Percentiles rank a stretch among this genome's conserved stretches.
Evolutionary conservation across 2,888 invertebrate species (phyloP).

Genomic region (Elmis aenea): DNA sequence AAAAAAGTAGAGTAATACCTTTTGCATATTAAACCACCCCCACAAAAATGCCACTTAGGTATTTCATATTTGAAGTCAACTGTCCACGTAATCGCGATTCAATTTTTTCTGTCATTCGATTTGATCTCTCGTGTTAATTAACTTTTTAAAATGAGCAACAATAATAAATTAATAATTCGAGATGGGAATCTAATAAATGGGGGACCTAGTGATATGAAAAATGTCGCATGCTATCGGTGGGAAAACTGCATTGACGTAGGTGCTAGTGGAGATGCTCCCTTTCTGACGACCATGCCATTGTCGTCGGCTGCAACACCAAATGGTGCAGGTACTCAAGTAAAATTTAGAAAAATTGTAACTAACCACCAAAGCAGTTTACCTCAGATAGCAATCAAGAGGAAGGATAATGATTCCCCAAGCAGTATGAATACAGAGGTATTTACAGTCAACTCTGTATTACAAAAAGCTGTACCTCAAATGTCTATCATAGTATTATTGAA

Average conservation of each 20-base stretch:
- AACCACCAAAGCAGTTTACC: slow-evolving; percentile 28
- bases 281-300: neutral
- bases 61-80: too few relatives aligned
- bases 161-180: slow-evolving; percentile 23
- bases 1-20: too few relatives aligned
- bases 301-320: neutral
- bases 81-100: too few relatives aligned
- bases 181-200: slow-evolving; percentile 14
- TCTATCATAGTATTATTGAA: too few relatives aligned
- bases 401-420: slow-evolving; percentile 32
- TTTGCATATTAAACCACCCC: too few relatives aligned
- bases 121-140: slow-evolving; percentile 3
- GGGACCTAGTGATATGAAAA: slow-evolving; percentile 2
- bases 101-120: too few relatives aligned
- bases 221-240: slow-evolving; percentile 3
- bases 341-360: slow-evolving; percentile 4
- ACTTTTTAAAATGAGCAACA: slow-evolving; percentile 3
- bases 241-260: slow-evolving; percentile 1
- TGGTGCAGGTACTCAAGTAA: neutral
- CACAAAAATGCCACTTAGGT: too few relatives aligned
- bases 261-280: slow-evolving; percentile 1
- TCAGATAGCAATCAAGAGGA: slow-evolving; percentile 41
- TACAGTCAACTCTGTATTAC: slow-evolving; percentile 13
- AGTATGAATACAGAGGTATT: slow-evolving; percentile 31
- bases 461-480: too few relatives aligned